phyloP scores from a whole-genome alignment of 2,888 invertebrate genomes.

The Artemia sinica region DNA sequence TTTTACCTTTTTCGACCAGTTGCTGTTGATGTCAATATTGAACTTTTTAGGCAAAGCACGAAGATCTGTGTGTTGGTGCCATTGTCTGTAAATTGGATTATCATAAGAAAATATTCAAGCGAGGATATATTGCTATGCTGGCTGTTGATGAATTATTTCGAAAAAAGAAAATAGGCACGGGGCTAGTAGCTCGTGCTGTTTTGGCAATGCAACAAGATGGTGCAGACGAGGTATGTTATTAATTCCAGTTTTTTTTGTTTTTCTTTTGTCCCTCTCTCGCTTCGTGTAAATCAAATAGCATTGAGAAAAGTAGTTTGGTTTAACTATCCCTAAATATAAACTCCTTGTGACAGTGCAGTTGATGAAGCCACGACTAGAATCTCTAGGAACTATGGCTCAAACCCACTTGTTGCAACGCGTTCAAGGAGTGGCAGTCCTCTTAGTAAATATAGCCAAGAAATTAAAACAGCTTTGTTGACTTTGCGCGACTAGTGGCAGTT shows the following conservation, averaged over 20 bases:
- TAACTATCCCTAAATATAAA: too few relatives aligned
- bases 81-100: slow-evolving; percentile 96
- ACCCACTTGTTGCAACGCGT: too few relatives aligned
- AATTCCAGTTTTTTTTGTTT: not conserved
- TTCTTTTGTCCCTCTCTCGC: too few relatives aligned
- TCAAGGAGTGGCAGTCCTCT: too few relatives aligned
- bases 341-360: too few relatives aligned
- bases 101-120: slow-evolving; percentile 67
- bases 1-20: not conserved
- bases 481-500: too few relatives aligned
- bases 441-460: too few relatives aligned
- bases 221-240: slow-evolving; percentile 60
- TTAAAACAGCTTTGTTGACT: too few relatives aligned
- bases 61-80: slow-evolving; percentile 78
- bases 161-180: slow-evolving; percentile 70
- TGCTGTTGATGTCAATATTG: slow-evolving; percentile 15
- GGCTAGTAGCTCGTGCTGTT: slow-evolving; percentile 43
- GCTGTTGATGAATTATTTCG: slow-evolving; percentile 91
- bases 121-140: slow-evolving; percentile 98
- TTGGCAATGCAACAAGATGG: slow-evolving; percentile 80
- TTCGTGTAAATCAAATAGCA: too few relatives aligned
- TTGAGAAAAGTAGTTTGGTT: too few relatives aligned
- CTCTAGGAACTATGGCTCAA: too few relatives aligned
- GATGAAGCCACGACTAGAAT: too few relatives aligned
- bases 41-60: slow-evolving; percentile 55